Evolutionary conservation across 2,797 vertebrate species (phyloP).

Genomic region (Sitta carolinensis): DNA sequence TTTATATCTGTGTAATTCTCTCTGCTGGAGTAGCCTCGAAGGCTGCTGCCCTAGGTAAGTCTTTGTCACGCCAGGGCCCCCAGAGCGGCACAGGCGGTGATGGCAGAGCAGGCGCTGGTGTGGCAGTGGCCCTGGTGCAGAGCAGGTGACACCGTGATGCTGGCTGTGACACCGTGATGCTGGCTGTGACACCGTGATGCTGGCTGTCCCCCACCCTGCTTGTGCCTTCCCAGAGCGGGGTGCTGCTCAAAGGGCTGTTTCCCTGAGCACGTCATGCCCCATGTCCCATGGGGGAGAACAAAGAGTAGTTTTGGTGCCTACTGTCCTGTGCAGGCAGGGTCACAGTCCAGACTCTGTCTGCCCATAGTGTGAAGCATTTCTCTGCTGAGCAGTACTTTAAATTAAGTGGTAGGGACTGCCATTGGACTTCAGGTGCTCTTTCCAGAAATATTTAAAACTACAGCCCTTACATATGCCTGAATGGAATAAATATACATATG

Average conservation of each 20-base stretch:
- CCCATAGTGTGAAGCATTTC: not conserved
- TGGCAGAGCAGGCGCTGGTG: not conserved
- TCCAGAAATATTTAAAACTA: not conserved
- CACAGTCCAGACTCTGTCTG: not conserved
- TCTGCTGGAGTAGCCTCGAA: not conserved
- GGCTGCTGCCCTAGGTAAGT: conserved; percentile 4
- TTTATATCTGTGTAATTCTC: conserved; percentile 3
- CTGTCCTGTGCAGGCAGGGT: not conserved
- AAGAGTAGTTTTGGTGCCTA: not conserved
- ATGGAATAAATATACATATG: not conserved
- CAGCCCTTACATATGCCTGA: not conserved
- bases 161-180: not conserved
- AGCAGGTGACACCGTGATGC: not conserved
- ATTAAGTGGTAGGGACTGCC: not conserved
- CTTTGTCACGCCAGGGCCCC: not conserved
- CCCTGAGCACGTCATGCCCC: accelerated
- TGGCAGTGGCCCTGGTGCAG: not conserved
- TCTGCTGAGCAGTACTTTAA: not conserved
- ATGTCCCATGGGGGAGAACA: accelerated
- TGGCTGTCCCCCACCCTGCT: not conserved
- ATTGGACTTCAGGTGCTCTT: not conserved
- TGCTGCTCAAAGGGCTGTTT: not conserved
- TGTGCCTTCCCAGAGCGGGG: accelerated
- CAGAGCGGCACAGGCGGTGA: accelerated
- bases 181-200: not conserved